These are phyloP conservation scores for Scolopax mira DNA, from an alignment of 2,113 vertebrate genomes.

Conservation along the genomic window DNA sequence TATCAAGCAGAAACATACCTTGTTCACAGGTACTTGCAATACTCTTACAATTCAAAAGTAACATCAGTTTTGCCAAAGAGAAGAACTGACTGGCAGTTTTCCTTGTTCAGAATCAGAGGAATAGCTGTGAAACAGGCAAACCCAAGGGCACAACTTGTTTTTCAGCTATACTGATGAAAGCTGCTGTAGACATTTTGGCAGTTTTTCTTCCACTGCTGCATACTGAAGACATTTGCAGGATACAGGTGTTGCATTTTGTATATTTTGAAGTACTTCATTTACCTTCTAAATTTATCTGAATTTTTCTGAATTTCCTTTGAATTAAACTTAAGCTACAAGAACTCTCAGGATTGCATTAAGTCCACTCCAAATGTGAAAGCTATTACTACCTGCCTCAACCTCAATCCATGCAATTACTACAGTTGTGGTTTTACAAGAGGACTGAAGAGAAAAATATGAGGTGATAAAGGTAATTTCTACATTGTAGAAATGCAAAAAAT, in stretches of 20 bases:
- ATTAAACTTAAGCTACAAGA: background rate
- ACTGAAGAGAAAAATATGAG: background rate
- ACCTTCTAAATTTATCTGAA: background rate
- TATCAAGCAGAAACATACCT: background rate
- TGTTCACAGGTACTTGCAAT: background rate
- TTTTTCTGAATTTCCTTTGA: background rate
- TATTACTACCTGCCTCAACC: background rate
- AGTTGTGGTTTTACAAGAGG: background rate
- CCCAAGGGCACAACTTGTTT: background rate
- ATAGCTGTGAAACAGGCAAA: constrained; percentile 26
- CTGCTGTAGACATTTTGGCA: background rate
- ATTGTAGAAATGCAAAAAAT: background rate
- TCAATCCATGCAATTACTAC: background rate
- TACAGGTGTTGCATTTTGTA: background rate
- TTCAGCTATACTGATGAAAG: background rate
- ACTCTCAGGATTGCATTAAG: background rate
- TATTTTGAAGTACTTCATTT: background rate
- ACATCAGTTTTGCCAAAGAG: background rate
- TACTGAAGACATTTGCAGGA: background rate
- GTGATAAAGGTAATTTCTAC: background rate
- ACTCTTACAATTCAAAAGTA: background rate
- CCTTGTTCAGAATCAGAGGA: background rate
- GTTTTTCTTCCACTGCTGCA: background rate
- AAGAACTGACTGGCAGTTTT: background rate
- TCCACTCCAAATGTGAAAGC: background rate